A percentile compares a stretch with the other conserved stretches of the same genome.
Conservation (phyloP, 2,797 vertebrate species). For the Poecile montanus region DNA sequence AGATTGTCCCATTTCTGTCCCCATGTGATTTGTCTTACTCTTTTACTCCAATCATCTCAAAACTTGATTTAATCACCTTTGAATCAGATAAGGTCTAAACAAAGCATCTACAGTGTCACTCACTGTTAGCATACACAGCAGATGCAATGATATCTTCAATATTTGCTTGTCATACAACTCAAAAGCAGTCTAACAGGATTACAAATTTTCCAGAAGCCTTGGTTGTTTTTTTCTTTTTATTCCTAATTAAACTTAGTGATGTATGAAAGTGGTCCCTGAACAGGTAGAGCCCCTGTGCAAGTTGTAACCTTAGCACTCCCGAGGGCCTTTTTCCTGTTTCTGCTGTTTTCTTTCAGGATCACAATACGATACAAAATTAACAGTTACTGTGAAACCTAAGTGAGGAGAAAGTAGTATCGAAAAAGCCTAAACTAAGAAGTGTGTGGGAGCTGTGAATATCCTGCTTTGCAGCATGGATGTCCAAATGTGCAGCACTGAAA, state of each 20-base stretch:
- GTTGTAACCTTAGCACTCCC: background rate
- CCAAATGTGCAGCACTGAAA: background rate
- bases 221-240: background rate
- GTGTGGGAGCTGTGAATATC: background rate
- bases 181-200: background rate
- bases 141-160: background rate
- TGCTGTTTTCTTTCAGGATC: constrained; percentile 1
- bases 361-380: background rate
- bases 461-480: fast-evolving
- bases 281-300: background rate
- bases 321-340: background rate
- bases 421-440: background rate
- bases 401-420: background rate
- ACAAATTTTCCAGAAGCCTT: background rate
- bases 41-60: background rate
- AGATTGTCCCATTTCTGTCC: background rate
- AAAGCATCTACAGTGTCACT: background rate
- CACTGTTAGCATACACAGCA: background rate
- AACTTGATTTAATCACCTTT: background rate
- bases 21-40: background rate
- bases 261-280: background rate
- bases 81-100: background rate
- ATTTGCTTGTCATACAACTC: background rate
- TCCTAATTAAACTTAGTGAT: background rate
- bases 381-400: background rate